These are phyloP conservation scores for Euwallacea fornicatus DNA, from an alignment of 1,140 invertebrate genomes.

Conservation along the genomic window DNA sequence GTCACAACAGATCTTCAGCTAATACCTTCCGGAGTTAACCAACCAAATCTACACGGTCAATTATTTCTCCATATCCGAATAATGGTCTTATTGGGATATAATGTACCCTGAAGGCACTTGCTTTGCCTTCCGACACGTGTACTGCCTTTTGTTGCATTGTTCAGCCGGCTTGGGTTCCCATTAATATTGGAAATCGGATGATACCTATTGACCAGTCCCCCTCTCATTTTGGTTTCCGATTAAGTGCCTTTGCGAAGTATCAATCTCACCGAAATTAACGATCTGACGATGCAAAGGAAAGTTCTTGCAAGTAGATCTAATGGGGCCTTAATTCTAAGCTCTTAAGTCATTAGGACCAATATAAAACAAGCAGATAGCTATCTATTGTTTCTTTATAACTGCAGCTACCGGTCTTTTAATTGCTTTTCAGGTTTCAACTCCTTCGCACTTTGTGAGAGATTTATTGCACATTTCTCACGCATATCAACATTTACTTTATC, in stretches of 20 bases:
- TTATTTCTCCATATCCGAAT: constrained; percentile 30
- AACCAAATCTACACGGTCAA: constrained; percentile 33
- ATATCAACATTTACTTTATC: constrained; percentile 24
- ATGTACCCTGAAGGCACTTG: constrained; percentile 28
- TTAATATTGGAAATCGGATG: constrained; percentile 12
- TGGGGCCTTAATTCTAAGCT: constrained; percentile 10
- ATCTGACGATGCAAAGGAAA: background rate
- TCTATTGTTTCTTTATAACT: constrained; percentile 31
- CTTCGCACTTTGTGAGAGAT: constrained; percentile 30
- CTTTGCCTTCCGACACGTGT: constrained; percentile 25
- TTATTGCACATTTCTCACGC: constrained; percentile 33
- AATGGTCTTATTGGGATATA: constrained; percentile 34
- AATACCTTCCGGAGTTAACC: constrained; percentile 35
- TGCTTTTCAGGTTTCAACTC: constrained; percentile 37
- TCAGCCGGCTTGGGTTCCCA: background rate
- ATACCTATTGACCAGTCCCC: constrained; percentile 12
- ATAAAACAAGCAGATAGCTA: constrained; percentile 30
- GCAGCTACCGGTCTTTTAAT: constrained; percentile 36
- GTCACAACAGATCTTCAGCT: constrained; percentile 36
- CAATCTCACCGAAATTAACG: background rate
- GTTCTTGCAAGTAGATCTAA: background rate
- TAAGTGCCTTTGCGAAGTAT: constrained; percentile 1
- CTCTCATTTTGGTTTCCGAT: background rate
- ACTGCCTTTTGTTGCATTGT: constrained; percentile 22
- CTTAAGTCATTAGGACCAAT: constrained; percentile 20